A percentile compares a stretch with the other conserved stretches of the same genome.
phyloP scores from a whole-genome alignment of 2,797 vertebrate species.

The Eleutherodactylus coqui region DNA sequence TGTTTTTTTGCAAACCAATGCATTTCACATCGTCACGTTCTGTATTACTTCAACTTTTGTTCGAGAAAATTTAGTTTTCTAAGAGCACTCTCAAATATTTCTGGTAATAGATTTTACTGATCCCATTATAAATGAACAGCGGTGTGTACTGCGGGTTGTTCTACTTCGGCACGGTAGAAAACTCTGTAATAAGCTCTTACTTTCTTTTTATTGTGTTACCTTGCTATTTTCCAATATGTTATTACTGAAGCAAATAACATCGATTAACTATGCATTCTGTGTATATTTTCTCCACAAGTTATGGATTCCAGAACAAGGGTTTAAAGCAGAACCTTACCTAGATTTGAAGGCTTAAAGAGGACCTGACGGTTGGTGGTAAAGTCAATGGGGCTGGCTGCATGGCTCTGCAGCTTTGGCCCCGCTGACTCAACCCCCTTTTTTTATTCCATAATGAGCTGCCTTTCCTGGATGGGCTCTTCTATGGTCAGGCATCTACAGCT shows the following conservation, averaged over 20 bases:
- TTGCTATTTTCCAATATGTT: neutral
- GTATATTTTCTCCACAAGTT: neutral
- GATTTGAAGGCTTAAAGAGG: no score
- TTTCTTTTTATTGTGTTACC: neutral
- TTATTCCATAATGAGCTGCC: no score
- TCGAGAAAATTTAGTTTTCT: neutral
- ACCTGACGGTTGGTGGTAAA: no score
- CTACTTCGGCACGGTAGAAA: neutral
- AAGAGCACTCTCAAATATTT: neutral
- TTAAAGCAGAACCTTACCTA: neutral
- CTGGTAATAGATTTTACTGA: slow-evolving; percentile 7
- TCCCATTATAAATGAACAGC: slow-evolving; percentile 1
- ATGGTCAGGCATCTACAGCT: no score
- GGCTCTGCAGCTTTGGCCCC: no score
- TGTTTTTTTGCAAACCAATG: neutral
- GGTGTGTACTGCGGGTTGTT: neutral
- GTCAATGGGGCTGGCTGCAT: no score
- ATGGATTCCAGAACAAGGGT: neutral
- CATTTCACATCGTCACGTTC: neutral
- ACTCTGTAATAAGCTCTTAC: neutral
- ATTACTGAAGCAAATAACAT: slow-evolving; percentile 4
- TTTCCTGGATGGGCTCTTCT: no score
- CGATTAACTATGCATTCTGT: neutral
- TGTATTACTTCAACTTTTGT: neutral
- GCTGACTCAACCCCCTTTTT: no score